A percentile compares a stretch with the other conserved stretches of the same genome.
Evolutionary conservation across 2,797 vertebrate genomes (phyloP).

Genomic region (Forpus xanthops): DNA sequence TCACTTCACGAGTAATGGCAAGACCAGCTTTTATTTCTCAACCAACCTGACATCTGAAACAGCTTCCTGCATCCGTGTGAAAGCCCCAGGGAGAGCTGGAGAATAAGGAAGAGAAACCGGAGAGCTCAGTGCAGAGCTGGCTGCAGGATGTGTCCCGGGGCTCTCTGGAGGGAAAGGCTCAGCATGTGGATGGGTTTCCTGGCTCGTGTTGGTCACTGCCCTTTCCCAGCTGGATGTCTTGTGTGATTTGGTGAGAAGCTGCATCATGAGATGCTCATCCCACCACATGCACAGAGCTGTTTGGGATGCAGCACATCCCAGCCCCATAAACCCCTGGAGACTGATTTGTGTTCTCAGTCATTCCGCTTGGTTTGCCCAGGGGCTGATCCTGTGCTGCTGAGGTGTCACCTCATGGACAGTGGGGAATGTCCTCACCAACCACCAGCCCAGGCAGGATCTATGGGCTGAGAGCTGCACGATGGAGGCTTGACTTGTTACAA

Average conservation of each 20-base stretch:
- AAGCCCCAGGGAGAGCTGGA: not conserved
- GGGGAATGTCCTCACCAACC: not conserved
- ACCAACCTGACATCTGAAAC: fast-evolving
- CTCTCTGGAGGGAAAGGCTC: not conserved
- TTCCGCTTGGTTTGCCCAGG: not conserved
- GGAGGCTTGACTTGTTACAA: not conserved
- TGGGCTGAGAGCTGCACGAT: fast-evolving
- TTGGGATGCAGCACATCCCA: fast-evolving
- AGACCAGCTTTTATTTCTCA: not conserved
- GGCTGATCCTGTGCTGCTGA: not conserved
- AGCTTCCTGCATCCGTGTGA: not conserved
- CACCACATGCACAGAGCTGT: fast-evolving
- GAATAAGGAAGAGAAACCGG: not conserved
- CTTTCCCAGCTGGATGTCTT: too few relatives aligned
- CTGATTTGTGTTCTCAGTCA: fast-evolving
- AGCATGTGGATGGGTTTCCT: fast-evolving
- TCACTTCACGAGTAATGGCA: fast-evolving
- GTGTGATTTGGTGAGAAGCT: fast-evolving
- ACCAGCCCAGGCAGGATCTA: not conserved
- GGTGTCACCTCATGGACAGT: fast-evolving
- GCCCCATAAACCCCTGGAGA: not conserved
- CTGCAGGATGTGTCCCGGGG: not conserved
- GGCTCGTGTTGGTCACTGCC: not conserved
- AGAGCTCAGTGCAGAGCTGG: fast-evolving
- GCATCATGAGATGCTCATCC: not conserved